Conservation (phyloP, 1,140 invertebrate species). For the Orius laevigatus region DNA sequence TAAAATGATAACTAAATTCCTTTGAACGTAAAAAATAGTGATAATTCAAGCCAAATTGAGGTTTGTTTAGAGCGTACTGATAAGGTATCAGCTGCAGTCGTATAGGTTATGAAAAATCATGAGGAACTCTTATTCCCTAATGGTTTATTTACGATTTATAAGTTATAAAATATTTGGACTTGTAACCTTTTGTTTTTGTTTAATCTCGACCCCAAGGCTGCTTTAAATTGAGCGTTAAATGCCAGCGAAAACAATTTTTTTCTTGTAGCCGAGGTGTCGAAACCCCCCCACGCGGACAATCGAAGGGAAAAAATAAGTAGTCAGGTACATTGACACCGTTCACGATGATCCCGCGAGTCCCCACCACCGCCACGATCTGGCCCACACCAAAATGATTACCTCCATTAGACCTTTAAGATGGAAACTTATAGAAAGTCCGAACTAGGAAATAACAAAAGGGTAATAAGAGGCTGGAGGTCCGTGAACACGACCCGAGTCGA, state of each 20-base stretch:
- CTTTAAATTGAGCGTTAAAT: background rate
- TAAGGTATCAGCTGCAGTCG: no score
- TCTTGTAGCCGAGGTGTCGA: background rate
- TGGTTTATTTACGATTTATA: no score
- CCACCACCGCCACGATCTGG: background rate
- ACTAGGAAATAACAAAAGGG: slow-evolving; percentile 10
- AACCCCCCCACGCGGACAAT: no score
- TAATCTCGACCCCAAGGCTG: background rate
- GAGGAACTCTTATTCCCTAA: no score
- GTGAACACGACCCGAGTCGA: slow-evolving; percentile 3
- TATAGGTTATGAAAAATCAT: no score
- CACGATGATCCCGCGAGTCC: no score
- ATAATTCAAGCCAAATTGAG: no score
- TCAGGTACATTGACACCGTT: slow-evolving; percentile 5
- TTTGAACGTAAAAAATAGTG: no score
- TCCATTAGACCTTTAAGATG: slow-evolving; percentile 7
- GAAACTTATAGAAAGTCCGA: slow-evolving; percentile 11
- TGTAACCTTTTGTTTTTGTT: background rate
- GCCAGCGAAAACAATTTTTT: background rate
- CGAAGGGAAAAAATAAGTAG: background rate
- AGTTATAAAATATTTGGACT: no score
- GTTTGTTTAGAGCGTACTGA: no score
- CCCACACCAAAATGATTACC: background rate
- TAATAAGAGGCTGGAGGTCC: slow-evolving; percentile 4
- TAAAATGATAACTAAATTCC: no score